phyloP scores from a whole-genome alignment of 2,797 vertebrate species.

The Brachyrhaphis roseni region DNA sequence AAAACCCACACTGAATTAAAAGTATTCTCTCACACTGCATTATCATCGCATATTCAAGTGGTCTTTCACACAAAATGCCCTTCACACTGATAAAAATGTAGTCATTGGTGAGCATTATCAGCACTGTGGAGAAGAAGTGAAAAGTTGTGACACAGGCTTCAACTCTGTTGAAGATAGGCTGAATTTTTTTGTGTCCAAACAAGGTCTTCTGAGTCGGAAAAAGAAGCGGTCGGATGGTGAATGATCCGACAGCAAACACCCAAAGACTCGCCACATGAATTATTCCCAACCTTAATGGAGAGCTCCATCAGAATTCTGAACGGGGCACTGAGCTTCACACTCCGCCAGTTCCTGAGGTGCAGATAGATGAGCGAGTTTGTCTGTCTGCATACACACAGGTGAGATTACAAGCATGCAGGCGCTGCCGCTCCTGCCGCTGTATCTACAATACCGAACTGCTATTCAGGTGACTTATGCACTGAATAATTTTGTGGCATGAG shows the following conservation, averaged over 20 bases:
- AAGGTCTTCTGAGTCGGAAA: slow-evolving; percentile 27
- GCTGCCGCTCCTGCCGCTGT: slow-evolving; percentile 39
- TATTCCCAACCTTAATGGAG: slow-evolving; percentile 59
- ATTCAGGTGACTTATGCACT: slow-evolving; percentile 43
- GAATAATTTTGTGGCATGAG: slow-evolving; percentile 19
- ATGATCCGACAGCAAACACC: slow-evolving; percentile 45
- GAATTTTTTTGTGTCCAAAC: slow-evolving; percentile 15
- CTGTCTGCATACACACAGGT: slow-evolving; percentile 33
- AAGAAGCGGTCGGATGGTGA: slow-evolving; percentile 30
- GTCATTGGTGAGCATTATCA: slow-evolving; percentile 8
- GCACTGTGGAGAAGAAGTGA: background rate
- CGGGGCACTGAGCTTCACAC: slow-evolving; percentile 53
- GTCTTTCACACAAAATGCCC: background rate
- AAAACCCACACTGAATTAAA: background rate
- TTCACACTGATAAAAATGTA: background rate
- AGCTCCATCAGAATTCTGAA: slow-evolving; percentile 65
- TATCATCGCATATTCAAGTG: slow-evolving; percentile 1
- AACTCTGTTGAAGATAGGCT: slow-evolving; percentile 11
- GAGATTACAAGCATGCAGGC: slow-evolving; percentile 53
- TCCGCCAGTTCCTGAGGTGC: slow-evolving; percentile 50
- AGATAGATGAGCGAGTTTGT: slow-evolving; percentile 11
- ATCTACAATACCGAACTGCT: slow-evolving; percentile 48
- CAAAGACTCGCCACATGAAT: slow-evolving; percentile 63
- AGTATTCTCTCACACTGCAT: slow-evolving; percentile 12
- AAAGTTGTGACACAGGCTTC: slow-evolving; percentile 10